phyloP scores from a whole-genome alignment of 2,888 invertebrate species.

The Nasonia oneida region DNA sequence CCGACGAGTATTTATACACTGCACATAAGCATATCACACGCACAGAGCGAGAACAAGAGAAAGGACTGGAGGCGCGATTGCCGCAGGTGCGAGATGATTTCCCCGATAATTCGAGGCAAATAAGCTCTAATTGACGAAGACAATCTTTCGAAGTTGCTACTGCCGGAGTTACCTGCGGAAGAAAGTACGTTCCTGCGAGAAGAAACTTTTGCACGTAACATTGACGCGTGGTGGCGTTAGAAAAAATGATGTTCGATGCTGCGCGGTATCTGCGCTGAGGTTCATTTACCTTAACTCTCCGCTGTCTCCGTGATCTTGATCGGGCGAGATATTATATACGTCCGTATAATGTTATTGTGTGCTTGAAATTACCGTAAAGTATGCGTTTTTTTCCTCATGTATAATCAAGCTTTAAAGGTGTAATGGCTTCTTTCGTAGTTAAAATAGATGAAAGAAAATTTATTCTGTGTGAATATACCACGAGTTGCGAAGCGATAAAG shows the following conservation, averaged over 20 bases:
- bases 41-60: not conserved
- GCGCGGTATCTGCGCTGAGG: not conserved
- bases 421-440: not conserved
- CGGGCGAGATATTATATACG: not conserved
- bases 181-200: conserved; percentile 29
- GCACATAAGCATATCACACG: not conserved
- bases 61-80: not conserved
- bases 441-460: no score
- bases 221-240: conserved; percentile 34
- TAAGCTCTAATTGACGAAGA: conserved; percentile 58
- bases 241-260: conserved; percentile 19
- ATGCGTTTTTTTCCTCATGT: not conserved
- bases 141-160: conserved; percentile 22
- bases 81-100: conserved; percentile 53
- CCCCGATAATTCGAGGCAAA: conserved; percentile 57
- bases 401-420: not conserved
- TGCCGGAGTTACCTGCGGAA: not conserved
- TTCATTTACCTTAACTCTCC: conserved; percentile 16
- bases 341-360: not conserved
- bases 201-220: conserved; percentile 43
- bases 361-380: not conserved
- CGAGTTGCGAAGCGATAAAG: no score
- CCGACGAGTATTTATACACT: not conserved
- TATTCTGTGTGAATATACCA: no score
- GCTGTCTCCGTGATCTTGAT: not conserved